Evolutionary conservation across 2,888 invertebrate species (phyloP), one percentile per base, ranked within the genome.

Genomic region (Temnothorax unifasciatus): DNA sequence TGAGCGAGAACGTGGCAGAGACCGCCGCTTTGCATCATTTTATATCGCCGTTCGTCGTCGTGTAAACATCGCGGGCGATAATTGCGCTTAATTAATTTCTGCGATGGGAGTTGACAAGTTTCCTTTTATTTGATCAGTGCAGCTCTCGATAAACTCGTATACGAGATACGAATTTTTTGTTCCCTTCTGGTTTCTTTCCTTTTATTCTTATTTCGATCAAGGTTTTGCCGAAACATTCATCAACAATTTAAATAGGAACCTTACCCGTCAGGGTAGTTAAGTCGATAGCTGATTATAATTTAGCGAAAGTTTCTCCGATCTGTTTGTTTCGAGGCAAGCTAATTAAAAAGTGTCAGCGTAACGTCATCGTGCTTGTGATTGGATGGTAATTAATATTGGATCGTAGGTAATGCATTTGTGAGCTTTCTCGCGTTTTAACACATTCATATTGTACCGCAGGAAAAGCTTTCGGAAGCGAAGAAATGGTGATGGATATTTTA

Each of bases 141-240:
- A 85, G 85, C 86, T 86, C 85, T 86, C 83, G 87, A 87, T 81
- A 87, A 87, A 86, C 88, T 88, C 85, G 85, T 85, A 83, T 85
- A 85, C 82, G 84, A 87, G 75, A 66, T 29, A 29, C 63, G 59
- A 71, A 71, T 69, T 68, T 76, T 77, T 73, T 25, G 57, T 63
- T 57, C 3, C 61, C 50, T 63, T 64, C 21, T 61, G 57, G 41
- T 85, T 71, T 83, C 85, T 21, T 5, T 77, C 64, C 71, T 84
- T 29, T 6, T 82, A 68, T 59, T 38, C 69, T 76, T 11, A 29
- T 77, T 75, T 63, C 21, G 9, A 63, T 68, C 29, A 84, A 91
- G 92, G 93, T 92, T 92, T 91, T 93, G 92, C 92, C 91, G 92
- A 93, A 93, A 93, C 90, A 93, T 93, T 93, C 92, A 89, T 64